Evolutionary conservation across 2,797 vertebrate genomes (phyloP), one percentile per base, ranked within the genome.

Genomic region (Sorex maritimensis): DNA sequence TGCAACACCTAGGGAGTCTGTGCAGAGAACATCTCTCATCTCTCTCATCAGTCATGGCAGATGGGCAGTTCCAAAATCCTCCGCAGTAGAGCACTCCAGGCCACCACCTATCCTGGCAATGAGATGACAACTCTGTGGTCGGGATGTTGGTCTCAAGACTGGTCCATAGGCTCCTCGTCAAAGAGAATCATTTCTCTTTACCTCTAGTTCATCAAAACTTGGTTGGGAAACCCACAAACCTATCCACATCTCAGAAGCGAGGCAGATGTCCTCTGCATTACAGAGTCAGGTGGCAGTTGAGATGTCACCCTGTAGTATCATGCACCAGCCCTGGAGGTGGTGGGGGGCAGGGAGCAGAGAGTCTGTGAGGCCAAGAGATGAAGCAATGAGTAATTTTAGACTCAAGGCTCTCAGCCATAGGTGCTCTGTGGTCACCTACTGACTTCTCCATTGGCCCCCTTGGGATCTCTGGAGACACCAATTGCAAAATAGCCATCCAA

Each of bases 341-440:
- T 13, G 13, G 52, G 52, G 52, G 52, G 52, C 52, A 14, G 52
- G 81, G 44, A 94, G 63, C 82, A 49, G 67, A 85, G 83, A 88
- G 24, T 72, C 86, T 73, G 86, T 46, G 28, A 88, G 17, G 44
- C 63, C 44, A 65, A 63, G n/a, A 28, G 1, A 28, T 23, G 0
- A 65, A 63, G n/a, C 30, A 1, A 30, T 23, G 0, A 23, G 2
- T 92, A 83, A 74, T 78, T 97, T 91, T 83, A 93, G 77, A 77
- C 30, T 24, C 38, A 15, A 6, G 30, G 93, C 34, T 71, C 80
- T 82, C 17, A 77, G 0, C 46, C 30, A n/a, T 1, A 0, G 69
- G 15, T 85, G 55, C 26, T 92, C 23, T 58, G 65, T 21, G 6
- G 4, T 79, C 24, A 44, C 65, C 65, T n/a, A 7, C 68, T 72